Evolutionary conservation across 2,888 invertebrate genomes (phyloP).

Genomic region (Microplitis manilae): DNA sequence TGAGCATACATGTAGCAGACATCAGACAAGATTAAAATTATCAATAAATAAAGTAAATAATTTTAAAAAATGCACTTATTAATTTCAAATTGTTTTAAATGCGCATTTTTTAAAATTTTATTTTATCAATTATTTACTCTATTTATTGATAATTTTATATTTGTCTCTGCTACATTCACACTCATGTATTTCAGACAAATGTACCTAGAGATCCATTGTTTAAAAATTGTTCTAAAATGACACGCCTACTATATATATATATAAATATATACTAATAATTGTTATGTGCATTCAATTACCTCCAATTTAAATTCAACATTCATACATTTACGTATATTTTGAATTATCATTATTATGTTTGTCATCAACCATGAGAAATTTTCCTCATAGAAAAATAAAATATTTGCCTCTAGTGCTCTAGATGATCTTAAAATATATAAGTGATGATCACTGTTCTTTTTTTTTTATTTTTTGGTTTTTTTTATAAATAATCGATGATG

Average conservation of each 20-base stretch:
- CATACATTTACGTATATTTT: neutral
- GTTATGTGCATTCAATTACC: neutral
- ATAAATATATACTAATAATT: neutral
- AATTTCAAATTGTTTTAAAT: too few relatives aligned
- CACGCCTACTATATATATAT: neutral
- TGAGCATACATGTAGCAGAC: too few relatives aligned
- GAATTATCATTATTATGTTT: conserved; percentile 5
- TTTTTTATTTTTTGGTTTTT: conserved; percentile 28
- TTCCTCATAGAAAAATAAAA: conserved; percentile 60
- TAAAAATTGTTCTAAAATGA: neutral
- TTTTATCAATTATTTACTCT: too few relatives aligned
- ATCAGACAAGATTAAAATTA: too few relatives aligned
- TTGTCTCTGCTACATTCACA: too few relatives aligned
- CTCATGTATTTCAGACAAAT: too few relatives aligned
- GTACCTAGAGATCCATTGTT: too few relatives aligned
- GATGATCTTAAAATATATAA: conserved; percentile 11
- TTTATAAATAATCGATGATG: conserved; percentile 34
- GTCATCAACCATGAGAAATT: conserved; percentile 41
- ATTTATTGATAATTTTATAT: too few relatives aligned
- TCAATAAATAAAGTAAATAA: too few relatives aligned
- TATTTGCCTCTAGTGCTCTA: conserved; percentile 46
- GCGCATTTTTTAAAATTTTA: too few relatives aligned
- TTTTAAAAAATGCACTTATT: too few relatives aligned
- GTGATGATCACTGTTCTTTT: conserved; percentile 12
- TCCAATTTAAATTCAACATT: neutral